Evolutionary conservation across 2,888 invertebrate species (phyloP).

Genomic region (Melangyna quadrimaculata): DNA sequence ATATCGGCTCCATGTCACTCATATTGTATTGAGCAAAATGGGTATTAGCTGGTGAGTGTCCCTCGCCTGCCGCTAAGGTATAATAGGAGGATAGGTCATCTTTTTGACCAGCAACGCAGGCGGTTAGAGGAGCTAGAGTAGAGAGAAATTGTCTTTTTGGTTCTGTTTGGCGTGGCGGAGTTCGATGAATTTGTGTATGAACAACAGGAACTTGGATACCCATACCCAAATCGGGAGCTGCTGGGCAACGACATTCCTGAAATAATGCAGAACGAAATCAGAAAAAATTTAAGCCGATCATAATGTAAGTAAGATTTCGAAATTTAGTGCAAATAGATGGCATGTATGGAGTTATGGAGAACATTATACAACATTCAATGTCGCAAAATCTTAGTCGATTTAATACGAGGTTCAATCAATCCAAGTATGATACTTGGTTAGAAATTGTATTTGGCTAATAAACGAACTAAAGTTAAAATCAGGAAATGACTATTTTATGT

Average conservation of each 20-base stretch:
- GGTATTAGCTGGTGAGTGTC: conserved; percentile 84
- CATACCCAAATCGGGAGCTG: conserved; percentile 83
- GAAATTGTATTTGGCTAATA: too few species aligned
- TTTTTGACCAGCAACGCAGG: conserved; percentile 86
- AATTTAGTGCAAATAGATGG: too few species aligned
- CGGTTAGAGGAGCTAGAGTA: conserved; percentile 89
- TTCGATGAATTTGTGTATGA: conserved; percentile 80
- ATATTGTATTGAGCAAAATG: conserved; percentile 87
- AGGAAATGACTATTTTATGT: too few species aligned
- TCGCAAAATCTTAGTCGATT: too few species aligned
- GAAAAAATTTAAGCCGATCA: background rate
- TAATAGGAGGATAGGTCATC: conserved; percentile 84
- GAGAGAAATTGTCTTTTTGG: conserved; percentile 90
- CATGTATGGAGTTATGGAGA: too few species aligned
- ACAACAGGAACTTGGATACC: conserved; percentile 81
- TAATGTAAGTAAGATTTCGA: background rate
- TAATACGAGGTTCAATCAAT: too few species aligned
- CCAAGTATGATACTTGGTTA: too few species aligned
- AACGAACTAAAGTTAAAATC: too few species aligned
- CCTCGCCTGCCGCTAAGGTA: conserved; percentile 83
- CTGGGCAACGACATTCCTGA: conserved; percentile 81
- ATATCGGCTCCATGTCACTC: conserved; percentile 83
- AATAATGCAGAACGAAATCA: conserved; percentile 1
- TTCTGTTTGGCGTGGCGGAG: conserved; percentile 83
- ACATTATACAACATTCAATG: too few species aligned